These are phyloP conservation scores for Apodemus speciosus DNA, from an alignment of 2,113 vertebrate genomes.

Conservation along the genomic window DNA sequence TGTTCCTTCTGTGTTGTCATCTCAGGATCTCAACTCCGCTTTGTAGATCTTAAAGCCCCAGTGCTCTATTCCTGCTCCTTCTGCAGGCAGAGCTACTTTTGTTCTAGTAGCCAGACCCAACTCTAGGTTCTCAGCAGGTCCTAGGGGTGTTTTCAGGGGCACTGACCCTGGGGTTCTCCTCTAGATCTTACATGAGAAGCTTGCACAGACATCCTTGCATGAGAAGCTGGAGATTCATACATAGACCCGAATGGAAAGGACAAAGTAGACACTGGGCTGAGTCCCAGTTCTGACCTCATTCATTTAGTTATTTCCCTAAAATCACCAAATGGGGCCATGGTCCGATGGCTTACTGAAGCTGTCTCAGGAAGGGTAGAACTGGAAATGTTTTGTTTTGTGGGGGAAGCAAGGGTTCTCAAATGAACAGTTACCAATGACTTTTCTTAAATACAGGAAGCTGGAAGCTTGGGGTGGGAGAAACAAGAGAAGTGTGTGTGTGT, in stretches of 20 bases:
- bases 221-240: not conserved
- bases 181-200: not conserved
- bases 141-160: not conserved
- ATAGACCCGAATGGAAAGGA: not conserved
- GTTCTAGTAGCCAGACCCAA: not conserved
- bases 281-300: not conserved
- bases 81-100: not conserved
- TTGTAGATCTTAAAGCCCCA: slow-evolving; percentile 1
- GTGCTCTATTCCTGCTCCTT: not conserved
- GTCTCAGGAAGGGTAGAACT: not conserved
- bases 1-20: not conserved
- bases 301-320: not conserved
- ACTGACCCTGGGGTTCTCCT: not conserved
- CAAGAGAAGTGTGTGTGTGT: not conserved
- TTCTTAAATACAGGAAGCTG: slow-evolving; percentile 68
- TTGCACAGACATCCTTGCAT: not conserved
- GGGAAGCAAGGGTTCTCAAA: slow-evolving; percentile 22
- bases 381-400: not conserved
- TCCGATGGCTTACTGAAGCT: not conserved
- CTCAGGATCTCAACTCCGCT: slow-evolving; percentile 1
- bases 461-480: not conserved
- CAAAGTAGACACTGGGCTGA: not conserved
- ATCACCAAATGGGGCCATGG: not conserved
- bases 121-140: not conserved
- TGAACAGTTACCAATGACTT: slow-evolving; percentile 43